Percentiles rank a stretch among this genome's conserved stretches.
Conservation (phyloP, 2,888 invertebrate species). For the Drosophila monieri region DNA sequence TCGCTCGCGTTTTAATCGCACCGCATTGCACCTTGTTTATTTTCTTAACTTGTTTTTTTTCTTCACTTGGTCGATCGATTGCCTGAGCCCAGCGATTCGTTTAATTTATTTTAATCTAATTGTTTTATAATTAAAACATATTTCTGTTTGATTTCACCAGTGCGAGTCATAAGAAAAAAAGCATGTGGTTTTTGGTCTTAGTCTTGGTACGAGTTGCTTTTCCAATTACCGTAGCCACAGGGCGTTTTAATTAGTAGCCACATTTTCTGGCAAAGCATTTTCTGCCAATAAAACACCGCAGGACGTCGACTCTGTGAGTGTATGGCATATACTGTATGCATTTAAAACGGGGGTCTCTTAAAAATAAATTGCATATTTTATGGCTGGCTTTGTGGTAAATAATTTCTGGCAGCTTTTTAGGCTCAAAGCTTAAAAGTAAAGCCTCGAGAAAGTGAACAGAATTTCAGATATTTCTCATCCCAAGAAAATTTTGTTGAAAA, state of each 20-base stretch:
- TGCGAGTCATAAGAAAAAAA: slow-evolving; percentile 22
- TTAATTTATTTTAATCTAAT: slow-evolving; percentile 78
- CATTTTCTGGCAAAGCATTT: slow-evolving; percentile 9
- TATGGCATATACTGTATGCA: not conserved
- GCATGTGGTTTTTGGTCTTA: slow-evolving; percentile 10
- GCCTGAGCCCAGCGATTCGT: slow-evolving; percentile 73
- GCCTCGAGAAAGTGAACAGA: not conserved
- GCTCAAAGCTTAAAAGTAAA: slow-evolving; percentile 27
- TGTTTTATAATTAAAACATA: slow-evolving; percentile 69
- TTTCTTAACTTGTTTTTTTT: slow-evolving; percentile 29
- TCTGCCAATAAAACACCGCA: slow-evolving; percentile 9
- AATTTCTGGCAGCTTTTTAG: slow-evolving; percentile 49
- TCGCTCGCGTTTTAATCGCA: slow-evolving; percentile 47
- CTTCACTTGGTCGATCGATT: slow-evolving; percentile 61
- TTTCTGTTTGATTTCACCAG: slow-evolving; percentile 67
- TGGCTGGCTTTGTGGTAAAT: not conserved
- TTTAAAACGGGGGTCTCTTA: not conserved
- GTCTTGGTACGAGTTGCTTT: slow-evolving; percentile 19
- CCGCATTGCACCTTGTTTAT: slow-evolving; percentile 38
- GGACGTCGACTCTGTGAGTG: slow-evolving; percentile 13
- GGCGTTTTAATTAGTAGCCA: slow-evolving; percentile 40
- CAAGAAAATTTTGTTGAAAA: too few species aligned
- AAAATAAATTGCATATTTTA: not conserved
- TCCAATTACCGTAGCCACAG: slow-evolving; percentile 25
- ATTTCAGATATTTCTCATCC: not conserved